Evolutionary conservation across 2,797 vertebrate genomes (phyloP).

Genomic region (Karalla daura): DNA sequence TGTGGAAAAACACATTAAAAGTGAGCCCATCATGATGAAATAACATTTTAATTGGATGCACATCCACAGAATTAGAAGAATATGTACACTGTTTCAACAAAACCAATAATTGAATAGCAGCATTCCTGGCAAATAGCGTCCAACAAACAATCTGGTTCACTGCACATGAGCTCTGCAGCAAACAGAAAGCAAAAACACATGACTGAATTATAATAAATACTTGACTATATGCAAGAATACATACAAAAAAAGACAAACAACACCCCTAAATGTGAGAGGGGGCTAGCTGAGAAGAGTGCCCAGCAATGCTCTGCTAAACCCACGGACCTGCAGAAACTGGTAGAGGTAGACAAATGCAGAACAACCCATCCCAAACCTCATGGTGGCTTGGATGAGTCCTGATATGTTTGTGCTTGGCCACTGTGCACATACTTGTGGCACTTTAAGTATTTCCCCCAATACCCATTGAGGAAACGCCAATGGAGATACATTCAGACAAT

Average conservation of each 20-base stretch:
- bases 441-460: conserved; percentile 77
- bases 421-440: conserved; percentile 70
- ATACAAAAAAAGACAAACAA: conserved; percentile 25
- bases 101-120: conserved; percentile 57
- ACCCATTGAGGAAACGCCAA: conserved; percentile 80
- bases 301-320: conserved; percentile 52
- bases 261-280: conserved; percentile 27
- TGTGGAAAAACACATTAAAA: background rate
- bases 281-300: conserved; percentile 13
- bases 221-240: conserved; percentile 27
- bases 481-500: conserved; percentile 80
- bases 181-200: conserved; percentile 45
- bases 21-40: conserved; percentile 16
- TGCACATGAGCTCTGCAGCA: conserved; percentile 25
- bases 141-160: conserved; percentile 27
- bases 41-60: conserved; percentile 53
- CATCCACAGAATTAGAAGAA: conserved; percentile 37
- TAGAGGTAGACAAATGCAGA: conserved; percentile 80
- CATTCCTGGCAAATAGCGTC: conserved; percentile 52
- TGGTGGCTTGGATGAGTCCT: conserved; percentile 70
- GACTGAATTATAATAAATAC: conserved; percentile 72
- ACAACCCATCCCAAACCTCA: conserved; percentile 60
- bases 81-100: conserved; percentile 42
- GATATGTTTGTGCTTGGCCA: conserved; percentile 78
- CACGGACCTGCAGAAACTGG: conserved; percentile 62